phyloP scores from a whole-genome alignment of 2,888 invertebrate species.

The Leptura quadrifasciata region DNA sequence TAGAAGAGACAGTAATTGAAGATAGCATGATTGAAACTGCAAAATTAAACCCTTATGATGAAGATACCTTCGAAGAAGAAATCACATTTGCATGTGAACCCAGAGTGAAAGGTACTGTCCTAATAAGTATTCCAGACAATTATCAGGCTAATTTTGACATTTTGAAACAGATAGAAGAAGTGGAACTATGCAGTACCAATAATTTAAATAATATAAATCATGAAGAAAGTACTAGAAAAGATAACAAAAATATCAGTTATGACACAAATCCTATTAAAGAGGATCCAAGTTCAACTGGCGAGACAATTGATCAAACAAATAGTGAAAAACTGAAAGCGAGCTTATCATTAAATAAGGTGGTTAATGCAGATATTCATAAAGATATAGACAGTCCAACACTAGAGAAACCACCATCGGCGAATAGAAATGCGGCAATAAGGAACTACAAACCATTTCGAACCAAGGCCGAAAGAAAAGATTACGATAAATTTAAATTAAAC shows the following conservation, averaged over 20 bases:
- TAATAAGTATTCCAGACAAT: slow-evolving; percentile 28
- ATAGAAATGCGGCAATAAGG: neutral
- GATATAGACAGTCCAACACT: neutral
- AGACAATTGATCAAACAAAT: neutral
- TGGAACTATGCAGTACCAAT: slow-evolving; percentile 6
- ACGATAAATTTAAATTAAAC: slow-evolving; percentile 29
- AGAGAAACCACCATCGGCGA: slow-evolving; percentile 1
- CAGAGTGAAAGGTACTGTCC: slow-evolving; percentile 20
- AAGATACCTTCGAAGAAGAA: slow-evolving; percentile 41
- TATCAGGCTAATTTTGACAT: slow-evolving; percentile 16
- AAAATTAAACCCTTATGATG: slow-evolving; percentile 27
- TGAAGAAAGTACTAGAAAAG: neutral
- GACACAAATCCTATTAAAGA: neutral
- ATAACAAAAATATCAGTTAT: neutral
- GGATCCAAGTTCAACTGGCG: neutral
- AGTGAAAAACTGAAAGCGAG: neutral
- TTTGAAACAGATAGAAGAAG: slow-evolving; percentile 12
- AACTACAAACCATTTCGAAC: slow-evolving; percentile 1
- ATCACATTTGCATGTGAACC: slow-evolving; percentile 11
- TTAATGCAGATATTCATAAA: neutral
- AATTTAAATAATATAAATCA: neutral
- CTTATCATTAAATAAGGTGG: neutral
- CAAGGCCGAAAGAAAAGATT: slow-evolving; percentile 29
- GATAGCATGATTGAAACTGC: neutral
- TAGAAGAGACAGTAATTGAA: neutral